Conservation (phyloP, 2,888 invertebrate species). For the Drosophila yooni region DNA sequence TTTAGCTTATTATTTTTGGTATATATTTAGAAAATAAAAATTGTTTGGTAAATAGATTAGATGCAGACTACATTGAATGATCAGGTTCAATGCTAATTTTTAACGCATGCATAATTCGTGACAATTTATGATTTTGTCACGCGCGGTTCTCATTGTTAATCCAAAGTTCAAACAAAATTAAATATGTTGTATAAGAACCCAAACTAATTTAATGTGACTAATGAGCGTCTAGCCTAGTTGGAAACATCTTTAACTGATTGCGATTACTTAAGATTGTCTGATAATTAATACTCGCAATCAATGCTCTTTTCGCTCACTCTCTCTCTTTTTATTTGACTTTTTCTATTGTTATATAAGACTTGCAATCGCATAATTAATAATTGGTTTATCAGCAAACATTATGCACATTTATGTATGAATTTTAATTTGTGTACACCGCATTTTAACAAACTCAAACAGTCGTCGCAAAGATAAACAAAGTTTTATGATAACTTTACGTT, state of each 20-base stretch:
- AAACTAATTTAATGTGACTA: neutral
- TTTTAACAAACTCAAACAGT: constrained; percentile 24
- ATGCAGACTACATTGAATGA: constrained; percentile 14
- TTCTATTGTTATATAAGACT: constrained; percentile 61
- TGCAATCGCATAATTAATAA: constrained; percentile 42
- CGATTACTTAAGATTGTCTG: constrained; percentile 61
- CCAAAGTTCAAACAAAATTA: constrained; percentile 65
- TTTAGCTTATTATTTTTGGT: neutral
- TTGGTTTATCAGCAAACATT: constrained; percentile 10
- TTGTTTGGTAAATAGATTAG: neutral
- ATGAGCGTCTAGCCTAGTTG: neutral
- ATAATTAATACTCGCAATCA: constrained; percentile 25
- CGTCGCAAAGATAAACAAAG: constrained; percentile 69
- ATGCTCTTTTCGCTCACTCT: constrained; percentile 25
- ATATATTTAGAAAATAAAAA: neutral
- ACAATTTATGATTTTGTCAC: constrained; percentile 55
- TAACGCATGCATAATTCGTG: constrained; percentile 25
- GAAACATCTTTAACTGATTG: constrained; percentile 26
- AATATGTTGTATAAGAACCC: constrained; percentile 19
- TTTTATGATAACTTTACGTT: constrained; percentile 58
- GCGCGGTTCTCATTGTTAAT: constrained; percentile 60
- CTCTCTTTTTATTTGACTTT: constrained; percentile 31
- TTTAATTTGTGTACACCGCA: constrained; percentile 9
- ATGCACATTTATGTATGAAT: constrained; percentile 10
- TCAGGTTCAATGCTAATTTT: constrained; percentile 42